A percentile compares a stretch with the other conserved stretches of the same genome.
phyloP scores from a whole-genome alignment of 1,140 invertebrate genomes.

The Hormaphis cornu region DNA sequence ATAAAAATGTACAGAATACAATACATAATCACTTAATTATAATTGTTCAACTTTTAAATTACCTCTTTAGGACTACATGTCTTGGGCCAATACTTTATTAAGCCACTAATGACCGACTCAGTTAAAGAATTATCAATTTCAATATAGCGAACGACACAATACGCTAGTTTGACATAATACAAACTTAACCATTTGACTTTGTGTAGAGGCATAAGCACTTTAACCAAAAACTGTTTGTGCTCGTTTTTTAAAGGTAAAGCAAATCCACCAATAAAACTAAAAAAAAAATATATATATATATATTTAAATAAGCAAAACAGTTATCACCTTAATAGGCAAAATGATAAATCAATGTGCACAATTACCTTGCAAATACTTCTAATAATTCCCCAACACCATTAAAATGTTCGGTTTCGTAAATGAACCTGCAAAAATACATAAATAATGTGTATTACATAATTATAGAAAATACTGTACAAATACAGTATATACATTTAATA shows the following conservation, averaged over 20 bases:
- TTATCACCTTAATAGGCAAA: background rate
- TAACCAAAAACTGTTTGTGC: constrained; percentile 95
- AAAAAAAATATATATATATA: no score
- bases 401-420: constrained; percentile 99
- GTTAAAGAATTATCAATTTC: constrained; percentile 96
- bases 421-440: constrained; percentile 76
- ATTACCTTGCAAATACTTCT: constrained; percentile 70
- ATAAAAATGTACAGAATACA: background rate
- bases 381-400: constrained; percentile 97
- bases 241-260: constrained; percentile 92
- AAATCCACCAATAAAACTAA: constrained; percentile 97
- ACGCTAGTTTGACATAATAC: constrained; percentile 94
- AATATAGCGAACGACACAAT: constrained; percentile 98
- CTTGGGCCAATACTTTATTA: constrained; percentile 99
- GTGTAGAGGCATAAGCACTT: constrained; percentile 95
- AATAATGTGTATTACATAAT: constrained; percentile 32
- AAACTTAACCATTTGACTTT: constrained; percentile 75
- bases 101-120: constrained; percentile 87
- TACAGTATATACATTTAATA: background rate
- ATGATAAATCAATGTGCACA: no score
- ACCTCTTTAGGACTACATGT: constrained; percentile 95
- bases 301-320: background rate
- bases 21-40: no score
- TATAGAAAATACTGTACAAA: background rate
- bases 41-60: background rate